A percentile compares a stretch with the other conserved stretches of the same genome.
Evolutionary conservation across 1,140 invertebrate genomes (phyloP).

Genomic region (Drosophila seguyi): DNA sequence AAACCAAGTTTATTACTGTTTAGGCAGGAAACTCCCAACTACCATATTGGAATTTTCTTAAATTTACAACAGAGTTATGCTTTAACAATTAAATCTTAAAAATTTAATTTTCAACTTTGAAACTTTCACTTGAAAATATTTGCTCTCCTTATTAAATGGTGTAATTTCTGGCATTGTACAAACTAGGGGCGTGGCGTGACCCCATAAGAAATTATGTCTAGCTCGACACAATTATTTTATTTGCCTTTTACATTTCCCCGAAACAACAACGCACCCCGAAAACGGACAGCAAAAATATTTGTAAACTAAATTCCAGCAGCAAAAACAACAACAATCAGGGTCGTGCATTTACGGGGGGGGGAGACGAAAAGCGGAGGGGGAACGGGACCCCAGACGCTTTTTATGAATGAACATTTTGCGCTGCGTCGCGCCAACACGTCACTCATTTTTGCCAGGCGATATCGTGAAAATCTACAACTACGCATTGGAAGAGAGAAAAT

Average conservation of each 20-base stretch:
- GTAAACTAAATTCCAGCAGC: constrained; percentile 29
- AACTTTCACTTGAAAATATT: not conserved
- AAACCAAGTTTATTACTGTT: too few relatives aligned
- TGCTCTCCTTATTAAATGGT: not conserved
- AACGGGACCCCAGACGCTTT: constrained; percentile 37
- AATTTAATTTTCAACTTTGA: not conserved
- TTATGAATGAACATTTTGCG: constrained; percentile 67
- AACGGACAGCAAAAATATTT: constrained; percentile 29
- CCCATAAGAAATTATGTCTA: not conserved
- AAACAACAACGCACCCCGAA: not conserved
- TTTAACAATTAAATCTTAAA: too few relatives aligned
- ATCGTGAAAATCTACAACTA: constrained; percentile 39
- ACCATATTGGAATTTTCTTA: not conserved
- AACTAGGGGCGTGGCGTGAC: constrained; percentile 32
- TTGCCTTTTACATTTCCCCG: not conserved
- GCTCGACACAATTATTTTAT: not conserved
- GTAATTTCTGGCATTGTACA: not conserved
- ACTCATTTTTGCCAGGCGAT: constrained; percentile 10
- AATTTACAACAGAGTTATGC: not conserved
- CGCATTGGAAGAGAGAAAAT: constrained; percentile 11
- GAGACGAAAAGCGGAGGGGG: not conserved
- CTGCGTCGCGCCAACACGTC: constrained; percentile 46
- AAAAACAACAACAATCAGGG: constrained; percentile 8
- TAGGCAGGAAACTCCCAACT: too few relatives aligned
- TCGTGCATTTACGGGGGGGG: not conserved